Evolutionary conservation across 2,797 vertebrate genomes (phyloP), one percentile per base, ranked within the genome.

Genomic region (Gymnoscopelus microlampas): DNA sequence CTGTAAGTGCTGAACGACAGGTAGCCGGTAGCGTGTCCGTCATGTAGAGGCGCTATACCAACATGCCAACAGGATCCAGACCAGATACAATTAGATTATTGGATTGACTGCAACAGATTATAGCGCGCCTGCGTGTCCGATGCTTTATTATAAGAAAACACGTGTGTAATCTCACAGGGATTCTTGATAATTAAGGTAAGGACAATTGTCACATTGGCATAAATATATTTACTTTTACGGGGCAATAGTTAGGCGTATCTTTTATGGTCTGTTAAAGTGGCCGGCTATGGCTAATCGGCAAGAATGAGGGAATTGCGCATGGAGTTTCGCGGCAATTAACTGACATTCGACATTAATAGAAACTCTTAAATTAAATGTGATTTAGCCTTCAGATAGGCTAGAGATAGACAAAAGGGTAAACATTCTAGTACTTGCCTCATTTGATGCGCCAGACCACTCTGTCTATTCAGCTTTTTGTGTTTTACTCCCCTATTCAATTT

Each of bases 81-180:
- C 82, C 83, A 86, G 73, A 87, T 91, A 91, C 1, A 88, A 93
- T 92, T 80, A 89, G 86, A 92, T 93, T 93, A 93, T 90, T 93
- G 93, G 94, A 94, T 94, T 94, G 91, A 6, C 87, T 73, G 82
- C 85, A 68, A 83, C 90, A 93, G 94, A 93, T 94, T 94, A 94
- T 78, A 89, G 84, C 74, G 78, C 81, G 69, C 50, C 79, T 68
- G 64, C 84, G 74, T 79, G 77, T 71, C 77, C 86, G 26, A 83
- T 87, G 85, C 76, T 58, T 70, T 74, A 63, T 72, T 48, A 79
- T 77, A 84, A 85, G 84, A 76, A 59, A 26, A 61, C 72, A 70
- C 32, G 63, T 63, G 60, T 80, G 48, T 70, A 73, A 82, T 66
- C 62, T 80, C 48, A 67, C 53, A 35, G 13, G 56, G 68, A 44